phyloP scores from a whole-genome alignment of 2,888 invertebrate species.

The Vannuccia rotundouncinata region DNA sequence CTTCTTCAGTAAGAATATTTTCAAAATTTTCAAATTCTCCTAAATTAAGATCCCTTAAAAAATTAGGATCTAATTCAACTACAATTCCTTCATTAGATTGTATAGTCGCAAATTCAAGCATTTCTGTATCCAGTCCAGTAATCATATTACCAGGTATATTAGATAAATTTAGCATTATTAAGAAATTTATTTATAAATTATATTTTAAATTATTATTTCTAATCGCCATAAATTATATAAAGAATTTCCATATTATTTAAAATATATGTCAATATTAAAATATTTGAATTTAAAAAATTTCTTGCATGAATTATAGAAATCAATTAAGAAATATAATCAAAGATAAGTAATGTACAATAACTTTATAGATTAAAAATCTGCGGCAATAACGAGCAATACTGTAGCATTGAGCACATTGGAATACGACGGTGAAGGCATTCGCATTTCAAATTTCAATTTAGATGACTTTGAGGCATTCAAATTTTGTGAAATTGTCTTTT shows the following conservation, averaged over 20 bases:
- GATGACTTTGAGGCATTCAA: neutral
- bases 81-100: slow-evolving; percentile 19
- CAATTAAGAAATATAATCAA: neutral
- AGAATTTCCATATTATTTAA: slow-evolving; percentile 2
- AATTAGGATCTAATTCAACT: slow-evolving; percentile 26
- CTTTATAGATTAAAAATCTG: slow-evolving; percentile 20
- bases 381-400: neutral
- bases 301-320: neutral
- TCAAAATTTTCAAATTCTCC: slow-evolving; percentile 14
- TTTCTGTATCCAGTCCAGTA: slow-evolving; percentile 23
- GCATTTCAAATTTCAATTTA: neutral
- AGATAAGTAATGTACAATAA: slow-evolving; percentile 22
- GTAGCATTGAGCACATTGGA: neutral
- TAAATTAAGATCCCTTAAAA: slow-evolving; percentile 14
- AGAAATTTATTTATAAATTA: neutral
- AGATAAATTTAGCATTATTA: neutral
- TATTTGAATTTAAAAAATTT: slow-evolving; percentile 23
- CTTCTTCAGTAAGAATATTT: slow-evolving; percentile 12
- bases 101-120: slow-evolving; percentile 23
- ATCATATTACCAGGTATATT: slow-evolving; percentile 26
- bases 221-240: neutral
- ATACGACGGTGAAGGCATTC: neutral
- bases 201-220: neutral
- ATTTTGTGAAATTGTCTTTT: neutral
- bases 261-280: neutral